A percentile compares a stretch with the other conserved stretches of the same genome.
phyloP scores from a whole-genome alignment of 2,113 vertebrate genomes.

The Sander lucioperca region DNA sequence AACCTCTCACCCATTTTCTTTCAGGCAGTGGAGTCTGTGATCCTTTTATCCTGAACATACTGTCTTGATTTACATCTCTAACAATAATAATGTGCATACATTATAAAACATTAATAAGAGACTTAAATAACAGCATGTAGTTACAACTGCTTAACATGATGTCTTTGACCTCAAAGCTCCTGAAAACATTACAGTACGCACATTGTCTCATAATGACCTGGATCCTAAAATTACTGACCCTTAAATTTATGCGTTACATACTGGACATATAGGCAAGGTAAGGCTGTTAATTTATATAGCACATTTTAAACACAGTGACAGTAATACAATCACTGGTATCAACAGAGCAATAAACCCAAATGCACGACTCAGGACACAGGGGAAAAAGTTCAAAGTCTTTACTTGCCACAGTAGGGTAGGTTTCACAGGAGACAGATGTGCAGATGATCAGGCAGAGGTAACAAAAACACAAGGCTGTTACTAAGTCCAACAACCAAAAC shows the following conservation, averaged over 20 bases:
- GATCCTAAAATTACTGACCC: not conserved
- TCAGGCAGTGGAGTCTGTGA: not conserved
- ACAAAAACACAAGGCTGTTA: too few relatives aligned
- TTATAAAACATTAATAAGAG: not conserved
- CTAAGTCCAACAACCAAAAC: too few relatives aligned
- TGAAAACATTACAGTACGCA: not conserved
- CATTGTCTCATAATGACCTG: not conserved
- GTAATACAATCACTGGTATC: too few relatives aligned
- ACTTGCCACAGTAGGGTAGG: too few relatives aligned
- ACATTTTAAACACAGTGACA: not conserved
- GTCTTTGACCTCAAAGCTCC: not conserved
- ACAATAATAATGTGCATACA: too few relatives aligned
- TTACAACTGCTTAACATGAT: not conserved
- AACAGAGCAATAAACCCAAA: too few relatives aligned
- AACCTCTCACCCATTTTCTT: not conserved
- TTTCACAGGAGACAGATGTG: too few relatives aligned
- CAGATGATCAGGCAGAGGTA: too few relatives aligned
- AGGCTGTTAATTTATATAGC: not conserved
- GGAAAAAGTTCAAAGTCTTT: too few relatives aligned
- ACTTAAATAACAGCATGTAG: not conserved
- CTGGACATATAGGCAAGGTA: not conserved
- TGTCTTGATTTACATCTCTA: not conserved
- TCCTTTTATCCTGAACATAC: not conserved
- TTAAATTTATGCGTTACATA: not conserved
- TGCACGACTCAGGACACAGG: too few relatives aligned